phyloP scores from a whole-genome alignment of 2,113 vertebrate species.

The Argyrosomus japonicus region DNA sequence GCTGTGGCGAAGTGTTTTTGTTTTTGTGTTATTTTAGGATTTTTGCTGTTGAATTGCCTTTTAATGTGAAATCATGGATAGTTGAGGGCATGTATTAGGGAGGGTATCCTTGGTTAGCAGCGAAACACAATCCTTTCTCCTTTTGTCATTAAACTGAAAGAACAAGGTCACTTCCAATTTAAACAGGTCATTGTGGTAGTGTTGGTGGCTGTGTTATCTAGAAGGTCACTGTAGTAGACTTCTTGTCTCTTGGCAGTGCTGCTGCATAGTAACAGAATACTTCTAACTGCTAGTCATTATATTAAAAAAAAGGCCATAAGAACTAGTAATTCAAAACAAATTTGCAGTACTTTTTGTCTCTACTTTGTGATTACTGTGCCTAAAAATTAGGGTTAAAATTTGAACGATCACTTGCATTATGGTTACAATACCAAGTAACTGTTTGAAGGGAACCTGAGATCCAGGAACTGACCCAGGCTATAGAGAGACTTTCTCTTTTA shows the following conservation, averaged over 20 bases:
- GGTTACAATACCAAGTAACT: background rate
- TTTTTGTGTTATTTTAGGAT: background rate
- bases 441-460: background rate
- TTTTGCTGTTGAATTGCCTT: background rate
- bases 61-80: background rate
- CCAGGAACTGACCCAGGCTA: background rate
- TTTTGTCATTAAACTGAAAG: background rate
- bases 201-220: constrained; percentile 15
- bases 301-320: background rate
- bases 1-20: too few species aligned
- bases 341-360: background rate
- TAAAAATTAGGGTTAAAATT: background rate
- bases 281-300: background rate
- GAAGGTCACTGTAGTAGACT: constrained; percentile 21
- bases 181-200: constrained; percentile 1
- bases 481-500: background rate
- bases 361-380: too few species aligned
- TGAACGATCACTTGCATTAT: background rate
- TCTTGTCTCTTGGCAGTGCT: constrained; percentile 5
- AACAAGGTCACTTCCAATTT: constrained; percentile 41
- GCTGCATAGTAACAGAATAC: background rate
- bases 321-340: too few species aligned
- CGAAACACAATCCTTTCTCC: constrained; percentile 17
- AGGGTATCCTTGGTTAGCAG: background rate
- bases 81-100: background rate